Evolutionary conservation across 2,888 invertebrate species (phyloP).

Genomic region (Smittia aterrima): DNA sequence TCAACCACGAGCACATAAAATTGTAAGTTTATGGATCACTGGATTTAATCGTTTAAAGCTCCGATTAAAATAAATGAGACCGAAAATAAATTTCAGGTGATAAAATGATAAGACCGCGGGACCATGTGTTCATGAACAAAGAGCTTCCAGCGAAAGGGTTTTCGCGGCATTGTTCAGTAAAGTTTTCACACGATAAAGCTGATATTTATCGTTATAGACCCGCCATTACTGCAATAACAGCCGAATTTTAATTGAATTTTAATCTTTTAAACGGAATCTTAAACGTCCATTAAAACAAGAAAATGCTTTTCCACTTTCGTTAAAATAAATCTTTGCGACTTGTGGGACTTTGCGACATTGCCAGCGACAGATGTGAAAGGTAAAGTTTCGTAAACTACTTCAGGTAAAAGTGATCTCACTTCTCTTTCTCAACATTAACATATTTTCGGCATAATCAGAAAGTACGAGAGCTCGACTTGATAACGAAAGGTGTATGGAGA

Average conservation of each 20-base stretch:
- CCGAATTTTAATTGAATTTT: conserved; percentile 40
- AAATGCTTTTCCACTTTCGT: neutral
- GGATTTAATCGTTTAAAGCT: too few species aligned
- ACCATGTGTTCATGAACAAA: neutral
- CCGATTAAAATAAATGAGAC: neutral
- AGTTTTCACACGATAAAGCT: conserved; percentile 38
- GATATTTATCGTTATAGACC: conserved; percentile 34
- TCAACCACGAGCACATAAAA: too few species aligned
- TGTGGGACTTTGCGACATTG: neutral
- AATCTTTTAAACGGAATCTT: conserved; percentile 30
- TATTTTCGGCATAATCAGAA: neutral
- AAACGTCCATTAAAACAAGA: conserved; percentile 6
- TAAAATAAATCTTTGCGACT: neutral
- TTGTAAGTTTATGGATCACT: too few species aligned
- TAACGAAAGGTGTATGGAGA: neutral
- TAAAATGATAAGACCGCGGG: neutral
- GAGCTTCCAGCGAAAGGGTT: neutral
- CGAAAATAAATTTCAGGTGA: neutral
- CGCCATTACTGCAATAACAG: conserved; percentile 23
- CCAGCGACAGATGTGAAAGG: neutral
- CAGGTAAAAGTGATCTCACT: too few species aligned
- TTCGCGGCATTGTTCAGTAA: neutral
- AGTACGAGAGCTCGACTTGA: neutral
- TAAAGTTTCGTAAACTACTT: neutral
- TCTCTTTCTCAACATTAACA: neutral